Evolutionary conservation across 2,797 vertebrate genomes (phyloP), one percentile per base, ranked within the genome.

Genomic region (Calcarius lapponicus): DNA sequence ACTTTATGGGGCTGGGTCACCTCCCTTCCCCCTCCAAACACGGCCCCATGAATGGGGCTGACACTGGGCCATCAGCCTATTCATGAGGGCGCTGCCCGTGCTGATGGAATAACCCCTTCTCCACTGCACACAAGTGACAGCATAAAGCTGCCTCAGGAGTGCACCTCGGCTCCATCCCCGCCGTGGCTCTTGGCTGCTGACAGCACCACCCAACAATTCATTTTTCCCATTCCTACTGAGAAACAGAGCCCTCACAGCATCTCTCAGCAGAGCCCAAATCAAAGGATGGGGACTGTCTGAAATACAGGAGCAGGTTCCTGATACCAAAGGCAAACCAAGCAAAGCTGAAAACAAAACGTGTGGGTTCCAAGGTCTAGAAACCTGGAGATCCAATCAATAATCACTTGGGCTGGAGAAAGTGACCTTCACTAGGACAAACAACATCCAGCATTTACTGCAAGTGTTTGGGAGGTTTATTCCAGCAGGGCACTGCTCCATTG

Each of bases 1-100:
- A 96, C 96, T 95, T 91, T 86, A 88, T 86, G 76, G 90, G 88
- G 80, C 40, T 94, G 82, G 88, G 94, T 93, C 72, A 88, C 60
- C 83, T 82, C 85, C 92, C 92, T 86, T 88, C 79, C 88, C 87
- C 95, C 86, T 34, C 76, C 78, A 15, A 90, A 61, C 71, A 20
- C 53, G 20, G 76, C 79, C 74, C 56, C 80, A 40, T 89, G 88
- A 94, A 92, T 67, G 88, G 94, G 90, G 94, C 94, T 74, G 80
- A 92, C 53, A 21, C 85, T 9, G 62, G 48, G 17, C 36, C 78
- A 50, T 91, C 54, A 9, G 57, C 80, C 95, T 91, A 80, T 80
- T 95, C 88, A 92, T n/a, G 25, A 94, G 66, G 6, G 57, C 4
- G 54, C 72, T 70, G 66, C 11, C 88, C 60, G 12, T 45, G 75